phyloP scores from a whole-genome alignment of 35 echinoderm and acorn worm genomes.

The Nesometra sesokonis region DNA sequence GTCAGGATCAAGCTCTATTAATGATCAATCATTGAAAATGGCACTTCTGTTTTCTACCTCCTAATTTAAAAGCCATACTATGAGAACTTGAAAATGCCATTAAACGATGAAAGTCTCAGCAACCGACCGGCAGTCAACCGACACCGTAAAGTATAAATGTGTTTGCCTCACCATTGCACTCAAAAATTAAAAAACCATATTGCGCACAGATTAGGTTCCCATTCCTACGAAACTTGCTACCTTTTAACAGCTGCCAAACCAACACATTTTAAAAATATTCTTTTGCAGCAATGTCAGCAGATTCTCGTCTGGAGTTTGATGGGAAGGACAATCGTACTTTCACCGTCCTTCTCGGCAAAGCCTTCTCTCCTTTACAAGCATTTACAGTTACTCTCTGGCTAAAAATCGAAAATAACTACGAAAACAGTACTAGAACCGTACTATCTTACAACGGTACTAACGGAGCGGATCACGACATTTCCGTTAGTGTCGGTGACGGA shows the following conservation, averaged over 20 bases:
- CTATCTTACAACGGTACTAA: constrained; percentile 36
- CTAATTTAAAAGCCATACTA: too few relatives aligned
- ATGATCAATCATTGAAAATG: too few relatives aligned
- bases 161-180: too few relatives aligned
- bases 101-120: too few relatives aligned
- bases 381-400: constrained; percentile 84
- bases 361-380: constrained; percentile 39
- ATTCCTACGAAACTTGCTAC: too few relatives aligned
- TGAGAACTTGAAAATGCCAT: too few relatives aligned
- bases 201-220: too few relatives aligned
- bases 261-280: not conserved
- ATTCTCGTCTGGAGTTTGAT: constrained; percentile 51
- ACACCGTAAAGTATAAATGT: too few relatives aligned
- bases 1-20: too few relatives aligned
- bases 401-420: constrained; percentile 18
- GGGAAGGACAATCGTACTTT: constrained; percentile 20
- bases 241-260: not conserved
- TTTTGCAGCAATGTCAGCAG: constrained; percentile 37
- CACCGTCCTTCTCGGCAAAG: constrained; percentile 73
- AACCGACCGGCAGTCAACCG: too few relatives aligned
- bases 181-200: too few relatives aligned
- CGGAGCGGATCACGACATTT: not conserved
- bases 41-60: too few relatives aligned
- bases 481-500: not conserved
- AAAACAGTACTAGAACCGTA: constrained; percentile 20